Percentiles rank a stretch among this genome's conserved stretches.
Conservation (phyloP, 2,113 vertebrate species). For the Misgurnus anguillicaudatus region DNA sequence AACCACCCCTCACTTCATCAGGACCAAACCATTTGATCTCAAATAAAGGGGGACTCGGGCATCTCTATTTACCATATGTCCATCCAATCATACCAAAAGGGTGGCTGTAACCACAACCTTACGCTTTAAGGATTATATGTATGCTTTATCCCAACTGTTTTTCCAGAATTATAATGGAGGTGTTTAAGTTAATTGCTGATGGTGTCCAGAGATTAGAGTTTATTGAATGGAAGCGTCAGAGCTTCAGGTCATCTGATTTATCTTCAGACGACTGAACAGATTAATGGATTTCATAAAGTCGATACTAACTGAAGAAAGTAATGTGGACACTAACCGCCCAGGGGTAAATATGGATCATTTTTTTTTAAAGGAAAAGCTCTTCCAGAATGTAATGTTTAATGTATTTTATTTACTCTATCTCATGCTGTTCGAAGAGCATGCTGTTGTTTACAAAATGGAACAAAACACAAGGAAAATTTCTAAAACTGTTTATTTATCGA, state of each 20-base stretch:
- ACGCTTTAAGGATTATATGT: conserved; percentile 13
- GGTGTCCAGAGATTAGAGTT: conserved; percentile 64
- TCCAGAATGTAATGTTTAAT: too few relatives aligned
- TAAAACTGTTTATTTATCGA: neutral
- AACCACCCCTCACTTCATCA: conserved; percentile 12
- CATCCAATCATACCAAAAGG: too few relatives aligned
- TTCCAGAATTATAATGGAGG: conserved; percentile 62
- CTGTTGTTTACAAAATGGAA: neutral
- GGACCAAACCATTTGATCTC: neutral
- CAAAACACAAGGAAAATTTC: neutral
- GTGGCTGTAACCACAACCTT: conserved; percentile 7
- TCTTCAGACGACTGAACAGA: neutral
- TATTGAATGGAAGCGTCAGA: conserved; percentile 60
- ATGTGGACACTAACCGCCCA: neutral
- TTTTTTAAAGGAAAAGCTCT: neutral
- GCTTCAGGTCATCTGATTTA: conserved; percentile 35
- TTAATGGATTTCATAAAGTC: conserved; percentile 45
- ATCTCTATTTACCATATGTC: too few relatives aligned
- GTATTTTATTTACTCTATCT: neutral
- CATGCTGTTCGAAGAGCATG: neutral
- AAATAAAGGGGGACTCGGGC: neutral
- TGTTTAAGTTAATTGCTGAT: conserved; percentile 68
- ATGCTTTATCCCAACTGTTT: conserved; percentile 27
- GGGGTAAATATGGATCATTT: neutral
- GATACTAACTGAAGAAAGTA: conserved; percentile 16